Evolutionary conservation across 2,888 invertebrate genomes (phyloP).

Genomic region (Conomelus anceps): DNA sequence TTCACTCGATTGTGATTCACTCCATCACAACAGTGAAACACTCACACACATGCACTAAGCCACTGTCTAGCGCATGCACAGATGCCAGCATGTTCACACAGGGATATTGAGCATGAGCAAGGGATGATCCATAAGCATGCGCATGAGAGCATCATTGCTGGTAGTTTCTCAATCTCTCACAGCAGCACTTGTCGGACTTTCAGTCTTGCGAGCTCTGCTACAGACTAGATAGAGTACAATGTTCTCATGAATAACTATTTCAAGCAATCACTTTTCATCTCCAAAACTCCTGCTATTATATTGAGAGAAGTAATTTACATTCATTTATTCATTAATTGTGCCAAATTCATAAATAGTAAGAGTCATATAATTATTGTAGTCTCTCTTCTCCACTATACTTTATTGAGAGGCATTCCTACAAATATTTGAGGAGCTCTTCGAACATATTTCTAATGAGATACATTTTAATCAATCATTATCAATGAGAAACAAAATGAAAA

Average conservation of each 20-base stretch:
- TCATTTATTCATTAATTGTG: too few species aligned
- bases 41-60: background rate
- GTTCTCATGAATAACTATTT: background rate
- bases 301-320: too few species aligned
- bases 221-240: background rate
- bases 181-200: background rate
- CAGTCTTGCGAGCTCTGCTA: background rate
- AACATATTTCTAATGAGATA: too few species aligned
- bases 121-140: background rate
- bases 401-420: too few species aligned
- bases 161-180: background rate
- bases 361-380: too few species aligned
- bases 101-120: background rate
- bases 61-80: background rate
- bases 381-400: too few species aligned
- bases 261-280: background rate
- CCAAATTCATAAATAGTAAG: too few species aligned
- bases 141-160: background rate
- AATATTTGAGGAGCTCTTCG: too few species aligned
- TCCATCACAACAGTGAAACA: background rate
- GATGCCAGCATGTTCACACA: background rate
- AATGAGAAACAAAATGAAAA: too few species aligned
- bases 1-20: background rate
- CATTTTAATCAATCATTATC: too few species aligned
- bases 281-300: too few species aligned